Conservation (phyloP, 2,888 invertebrate genomes). For the Lottia scabra region DNA sequence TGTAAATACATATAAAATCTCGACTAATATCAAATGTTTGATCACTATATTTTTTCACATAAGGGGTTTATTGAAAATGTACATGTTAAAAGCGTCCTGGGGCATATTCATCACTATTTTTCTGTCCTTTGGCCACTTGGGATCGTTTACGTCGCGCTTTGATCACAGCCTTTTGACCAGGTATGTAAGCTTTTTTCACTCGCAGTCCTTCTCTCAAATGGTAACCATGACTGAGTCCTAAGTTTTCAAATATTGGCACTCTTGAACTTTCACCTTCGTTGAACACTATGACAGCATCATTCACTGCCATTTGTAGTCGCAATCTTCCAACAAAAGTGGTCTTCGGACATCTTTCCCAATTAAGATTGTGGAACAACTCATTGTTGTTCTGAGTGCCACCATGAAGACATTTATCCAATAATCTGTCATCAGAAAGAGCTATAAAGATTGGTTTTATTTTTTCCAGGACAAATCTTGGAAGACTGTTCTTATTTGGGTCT, state of each 20-base stretch:
- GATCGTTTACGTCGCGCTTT: not conserved
- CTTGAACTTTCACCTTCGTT: conserved; percentile 11
- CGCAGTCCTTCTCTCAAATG: not conserved
- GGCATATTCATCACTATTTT: not conserved
- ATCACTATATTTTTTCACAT: too few relatives aligned
- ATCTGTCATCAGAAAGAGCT: not conserved
- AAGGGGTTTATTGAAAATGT: not conserved
- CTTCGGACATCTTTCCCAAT: conserved; percentile 11
- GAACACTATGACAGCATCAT: conserved; percentile 9
- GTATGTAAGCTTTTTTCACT: not conserved
- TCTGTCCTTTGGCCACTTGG: not conserved
- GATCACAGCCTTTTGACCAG: not conserved
- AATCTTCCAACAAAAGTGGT: not conserved
- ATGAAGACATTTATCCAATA: not conserved
- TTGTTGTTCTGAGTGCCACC: not conserved
- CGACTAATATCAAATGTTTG: too few relatives aligned
- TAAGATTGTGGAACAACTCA: not conserved
- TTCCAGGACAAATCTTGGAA: not conserved
- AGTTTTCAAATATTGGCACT: conserved; percentile 2
- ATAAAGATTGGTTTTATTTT: not conserved
- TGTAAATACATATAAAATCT: too few relatives aligned
- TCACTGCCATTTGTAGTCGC: not conserved
- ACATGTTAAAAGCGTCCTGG: not conserved
- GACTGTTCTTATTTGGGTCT: not conserved
- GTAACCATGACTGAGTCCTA: not conserved